These are phyloP conservation scores for Eumerus sabulonum DNA, from an alignment of 2,888 invertebrate species.

Conservation along the genomic window DNA sequence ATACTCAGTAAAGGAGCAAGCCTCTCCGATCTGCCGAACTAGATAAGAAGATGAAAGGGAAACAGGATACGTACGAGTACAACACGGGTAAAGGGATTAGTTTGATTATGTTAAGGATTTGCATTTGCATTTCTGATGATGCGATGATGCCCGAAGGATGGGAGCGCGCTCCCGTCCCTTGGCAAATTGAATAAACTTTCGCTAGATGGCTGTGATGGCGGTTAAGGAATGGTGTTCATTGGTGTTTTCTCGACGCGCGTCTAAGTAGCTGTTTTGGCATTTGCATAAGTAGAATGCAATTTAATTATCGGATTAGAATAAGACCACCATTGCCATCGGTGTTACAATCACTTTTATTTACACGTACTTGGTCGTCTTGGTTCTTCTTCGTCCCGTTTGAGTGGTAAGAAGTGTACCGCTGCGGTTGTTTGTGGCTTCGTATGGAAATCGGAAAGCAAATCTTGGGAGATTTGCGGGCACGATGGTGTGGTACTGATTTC, in stretches of 20 bases:
- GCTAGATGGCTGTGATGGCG: constrained; percentile 26
- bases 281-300: constrained; percentile 69
- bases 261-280: constrained; percentile 60
- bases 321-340: constrained; percentile 33
- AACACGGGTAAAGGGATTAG: constrained; percentile 65
- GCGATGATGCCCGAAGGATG: constrained; percentile 11
- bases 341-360: neutral
- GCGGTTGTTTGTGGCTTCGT: neutral
- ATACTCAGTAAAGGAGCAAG: constrained; percentile 30
- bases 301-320: constrained; percentile 68
- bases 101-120: constrained; percentile 68
- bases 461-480: constrained; percentile 37
- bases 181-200: constrained; percentile 64
- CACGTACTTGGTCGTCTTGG: too few species aligned
- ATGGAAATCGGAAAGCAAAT: constrained; percentile 54
- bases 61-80: constrained; percentile 34
- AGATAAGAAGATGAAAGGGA: constrained; percentile 9
- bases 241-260: constrained; percentile 52
- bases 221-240: constrained; percentile 44
- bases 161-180: constrained; percentile 22
- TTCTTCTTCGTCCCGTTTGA: too few species aligned
- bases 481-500: constrained; percentile 30
- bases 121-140: constrained; percentile 68
- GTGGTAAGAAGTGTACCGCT: neutral
- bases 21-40: neutral